A percentile compares a stretch with the other conserved stretches of the same genome.
Evolutionary conservation across 2,888 invertebrate genomes (phyloP).

Genomic region (Epirrhoe alternata): DNA sequence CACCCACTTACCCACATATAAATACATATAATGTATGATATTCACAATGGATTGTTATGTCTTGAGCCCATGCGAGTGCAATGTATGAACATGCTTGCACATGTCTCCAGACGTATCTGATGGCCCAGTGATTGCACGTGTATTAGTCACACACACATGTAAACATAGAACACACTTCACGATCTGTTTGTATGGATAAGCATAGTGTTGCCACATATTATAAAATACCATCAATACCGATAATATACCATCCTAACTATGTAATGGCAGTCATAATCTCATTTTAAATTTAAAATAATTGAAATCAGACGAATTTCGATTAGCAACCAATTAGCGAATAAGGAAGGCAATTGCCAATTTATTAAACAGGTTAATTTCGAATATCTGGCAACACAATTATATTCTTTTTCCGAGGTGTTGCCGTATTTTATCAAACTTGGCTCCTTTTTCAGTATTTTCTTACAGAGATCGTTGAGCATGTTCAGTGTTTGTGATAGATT

Average conservation of each 20-base stretch:
- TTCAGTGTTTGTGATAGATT: slow-evolving; percentile 6
- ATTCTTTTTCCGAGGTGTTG: too few relatives aligned
- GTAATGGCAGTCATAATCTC: too few relatives aligned
- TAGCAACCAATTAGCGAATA: too few relatives aligned
- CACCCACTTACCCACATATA: slow-evolving; percentile 31
- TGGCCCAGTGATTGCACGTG: slow-evolving; percentile 43
- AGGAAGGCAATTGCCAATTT: too few relatives aligned
- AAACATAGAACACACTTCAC: slow-evolving; percentile 23
- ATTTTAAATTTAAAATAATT: too few relatives aligned
- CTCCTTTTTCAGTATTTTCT: neutral
- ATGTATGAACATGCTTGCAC: slow-evolving; percentile 52
- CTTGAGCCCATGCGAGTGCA: slow-evolving; percentile 66
- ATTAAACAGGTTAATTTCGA: too few relatives aligned
- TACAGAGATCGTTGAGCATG: neutral
- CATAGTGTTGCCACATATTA: too few relatives aligned
- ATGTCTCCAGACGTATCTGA: slow-evolving; percentile 32
- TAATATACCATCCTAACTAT: too few relatives aligned
- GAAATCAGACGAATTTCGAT: too few relatives aligned
- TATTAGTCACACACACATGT: slow-evolving; percentile 55
- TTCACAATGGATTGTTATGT: slow-evolving; percentile 41
- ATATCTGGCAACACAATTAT: neutral
- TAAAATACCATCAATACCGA: too few relatives aligned
- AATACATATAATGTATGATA: slow-evolving; percentile 41
- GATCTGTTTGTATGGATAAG: neutral
- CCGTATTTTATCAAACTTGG: too few relatives aligned